Conservation (phyloP, 2,113 vertebrate species). For the Rana temporaria region DNA sequence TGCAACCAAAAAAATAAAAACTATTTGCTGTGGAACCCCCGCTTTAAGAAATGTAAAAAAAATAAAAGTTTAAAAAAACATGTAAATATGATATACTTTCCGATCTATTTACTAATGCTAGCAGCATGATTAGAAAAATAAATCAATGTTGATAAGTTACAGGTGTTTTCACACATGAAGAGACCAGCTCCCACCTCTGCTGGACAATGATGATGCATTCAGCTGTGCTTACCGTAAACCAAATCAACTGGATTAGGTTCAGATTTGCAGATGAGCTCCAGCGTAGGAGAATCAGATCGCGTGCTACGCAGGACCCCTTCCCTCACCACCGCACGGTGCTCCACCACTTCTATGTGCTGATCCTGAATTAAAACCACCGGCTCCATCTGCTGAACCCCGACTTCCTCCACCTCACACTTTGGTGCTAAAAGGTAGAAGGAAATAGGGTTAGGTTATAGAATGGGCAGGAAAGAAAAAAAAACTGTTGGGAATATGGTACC, state of each 20-base stretch:
- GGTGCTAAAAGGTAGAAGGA: conserved; percentile 18
- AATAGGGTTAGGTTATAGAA: background rate
- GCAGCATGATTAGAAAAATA: too few species aligned
- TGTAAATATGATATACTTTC: too few species aligned
- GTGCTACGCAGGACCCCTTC: conserved; percentile 47
- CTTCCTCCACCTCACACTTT: conserved; percentile 50
- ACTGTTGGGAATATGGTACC: background rate
- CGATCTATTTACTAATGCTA: too few species aligned
- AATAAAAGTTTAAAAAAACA: too few species aligned
- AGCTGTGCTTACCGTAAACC: conserved; percentile 41
- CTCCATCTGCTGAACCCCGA: conserved; percentile 41
- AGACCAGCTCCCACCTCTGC: too few species aligned
- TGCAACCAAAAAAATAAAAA: too few species aligned
- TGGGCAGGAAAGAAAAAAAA: background rate
- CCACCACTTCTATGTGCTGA: conserved; percentile 31
- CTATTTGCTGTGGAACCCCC: too few species aligned
- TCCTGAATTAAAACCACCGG: conserved; percentile 30
- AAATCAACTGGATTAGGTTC: conserved; percentile 39
- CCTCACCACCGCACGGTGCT: conserved; percentile 11
- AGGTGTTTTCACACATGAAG: too few species aligned
- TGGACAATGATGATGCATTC: too few species aligned
- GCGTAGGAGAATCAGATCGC: conserved; percentile 30
- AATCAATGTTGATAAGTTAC: too few species aligned
- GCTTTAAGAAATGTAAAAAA: too few species aligned
- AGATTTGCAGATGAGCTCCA: conserved; percentile 46